A percentile compares a stretch with the other conserved stretches of the same genome.
Conservation (phyloP, 2,113 vertebrate species). For the Phalacrocorax pelagicus region DNA sequence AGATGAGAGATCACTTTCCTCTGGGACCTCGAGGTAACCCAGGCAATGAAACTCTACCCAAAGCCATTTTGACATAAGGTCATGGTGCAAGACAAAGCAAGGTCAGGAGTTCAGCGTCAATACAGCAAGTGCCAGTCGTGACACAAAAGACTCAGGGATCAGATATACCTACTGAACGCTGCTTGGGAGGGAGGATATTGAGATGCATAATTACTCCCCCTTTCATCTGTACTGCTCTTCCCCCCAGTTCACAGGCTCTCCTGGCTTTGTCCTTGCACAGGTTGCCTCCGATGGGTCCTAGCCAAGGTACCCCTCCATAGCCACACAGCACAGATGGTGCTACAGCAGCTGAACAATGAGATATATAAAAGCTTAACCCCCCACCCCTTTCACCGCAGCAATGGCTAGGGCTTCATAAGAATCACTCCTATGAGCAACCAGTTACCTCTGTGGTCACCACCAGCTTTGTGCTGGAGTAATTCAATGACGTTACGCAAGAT, state of each 20-base stretch:
- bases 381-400: neutral
- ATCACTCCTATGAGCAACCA: neutral
- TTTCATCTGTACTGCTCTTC: neutral
- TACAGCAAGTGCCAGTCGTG: constrained; percentile 24
- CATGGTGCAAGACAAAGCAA: constrained; percentile 29
- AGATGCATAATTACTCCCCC: constrained; percentile 14
- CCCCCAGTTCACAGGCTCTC: neutral
- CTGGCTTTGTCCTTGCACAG: neutral
- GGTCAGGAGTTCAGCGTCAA: constrained; percentile 67
- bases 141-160: constrained; percentile 21
- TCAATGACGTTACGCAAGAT: neutral
- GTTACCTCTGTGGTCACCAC: neutral
- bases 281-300: neutral
- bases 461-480: neutral
- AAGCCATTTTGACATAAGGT: constrained; percentile 52
- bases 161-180: constrained; percentile 2
- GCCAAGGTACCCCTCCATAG: neutral
- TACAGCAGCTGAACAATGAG: neutral
- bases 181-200: constrained; percentile 11
- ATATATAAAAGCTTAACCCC: neutral
- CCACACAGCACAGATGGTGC: neutral
- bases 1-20: constrained; percentile 42
- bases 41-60: constrained; percentile 65
- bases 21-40: constrained; percentile 58
- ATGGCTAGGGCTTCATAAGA: neutral